phyloP scores from a whole-genome alignment of 1,140 invertebrate genomes.

The Eufriesea mexicana region DNA sequence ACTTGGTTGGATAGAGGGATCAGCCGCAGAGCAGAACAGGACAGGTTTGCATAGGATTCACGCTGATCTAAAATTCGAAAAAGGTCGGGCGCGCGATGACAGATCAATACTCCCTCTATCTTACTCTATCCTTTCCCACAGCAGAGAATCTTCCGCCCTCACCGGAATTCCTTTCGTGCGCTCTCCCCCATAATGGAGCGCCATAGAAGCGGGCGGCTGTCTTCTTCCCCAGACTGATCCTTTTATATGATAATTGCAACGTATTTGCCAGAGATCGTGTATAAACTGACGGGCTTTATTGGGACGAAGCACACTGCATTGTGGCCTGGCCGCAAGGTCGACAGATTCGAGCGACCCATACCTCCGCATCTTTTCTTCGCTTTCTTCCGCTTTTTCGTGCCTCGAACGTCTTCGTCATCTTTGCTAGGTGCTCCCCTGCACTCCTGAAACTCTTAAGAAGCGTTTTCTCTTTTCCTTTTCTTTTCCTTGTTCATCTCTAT shows the following conservation, averaged over 20 bases:
- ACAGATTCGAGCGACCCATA: constrained; percentile 52
- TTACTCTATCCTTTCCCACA: constrained; percentile 32
- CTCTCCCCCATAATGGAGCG: constrained; percentile 58
- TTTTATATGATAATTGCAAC: constrained; percentile 79
- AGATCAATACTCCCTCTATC: constrained; percentile 65
- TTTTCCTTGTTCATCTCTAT: background rate
- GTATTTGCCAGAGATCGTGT: constrained; percentile 72
- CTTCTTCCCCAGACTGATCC: constrained; percentile 69
- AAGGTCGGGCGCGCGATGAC: constrained; percentile 57
- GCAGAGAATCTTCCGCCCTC: constrained; percentile 40
- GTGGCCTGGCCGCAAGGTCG: constrained; percentile 50
- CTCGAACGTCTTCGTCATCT: background rate
- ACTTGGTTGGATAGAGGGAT: background rate
- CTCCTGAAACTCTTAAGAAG: too few relatives aligned
- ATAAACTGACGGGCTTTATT: constrained; percentile 72
- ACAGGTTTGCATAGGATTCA: constrained; percentile 65
- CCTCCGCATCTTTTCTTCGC: constrained; percentile 2
- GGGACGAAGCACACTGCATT: constrained; percentile 59
- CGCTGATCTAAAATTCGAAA: constrained; percentile 69
- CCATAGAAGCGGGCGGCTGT: constrained; percentile 60
- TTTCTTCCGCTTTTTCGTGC: background rate
- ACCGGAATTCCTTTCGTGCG: constrained; percentile 55
- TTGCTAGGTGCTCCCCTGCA: background rate
- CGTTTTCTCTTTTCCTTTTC: background rate
- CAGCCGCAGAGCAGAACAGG: constrained; percentile 31